Conservation (phyloP, 2,888 invertebrate species). For the Nineta flava region DNA sequence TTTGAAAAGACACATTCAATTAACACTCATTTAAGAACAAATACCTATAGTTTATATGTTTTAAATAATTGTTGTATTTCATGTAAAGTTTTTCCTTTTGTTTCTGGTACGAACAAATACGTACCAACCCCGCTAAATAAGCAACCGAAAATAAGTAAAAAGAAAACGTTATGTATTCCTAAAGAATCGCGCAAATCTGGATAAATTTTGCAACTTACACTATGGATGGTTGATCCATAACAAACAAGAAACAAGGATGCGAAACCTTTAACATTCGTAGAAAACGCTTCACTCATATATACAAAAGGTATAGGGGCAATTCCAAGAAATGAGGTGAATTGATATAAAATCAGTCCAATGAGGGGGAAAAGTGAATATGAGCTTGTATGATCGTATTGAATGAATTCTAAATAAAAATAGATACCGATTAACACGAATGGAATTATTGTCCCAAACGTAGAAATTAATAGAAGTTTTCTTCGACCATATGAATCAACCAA, state of each 20-base stretch:
- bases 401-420: conserved; percentile 1
- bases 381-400: conserved; percentile 16
- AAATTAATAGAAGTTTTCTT: conserved; percentile 41
- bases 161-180: conserved; percentile 47
- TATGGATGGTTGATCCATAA: conserved; percentile 30
- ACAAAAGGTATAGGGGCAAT: conserved; percentile 33
- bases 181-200: conserved; percentile 35
- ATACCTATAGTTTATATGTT: conserved; percentile 1
- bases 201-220: conserved; percentile 31
- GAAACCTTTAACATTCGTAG: conserved; percentile 35
- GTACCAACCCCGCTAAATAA: conserved; percentile 43
- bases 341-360: conserved; percentile 29
- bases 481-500: conserved; percentile 48
- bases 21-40: not conserved
- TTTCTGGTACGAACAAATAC: conserved; percentile 44
- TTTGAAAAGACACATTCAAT: no score
- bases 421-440: conserved; percentile 25
- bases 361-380: conserved; percentile 31
- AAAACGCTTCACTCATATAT: conserved; percentile 35
- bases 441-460: conserved; percentile 29
- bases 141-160: conserved; percentile 43
- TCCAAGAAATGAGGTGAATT: conserved; percentile 32
- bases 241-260: conserved; percentile 36
- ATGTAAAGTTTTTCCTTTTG: conserved; percentile 52
- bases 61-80: conserved; percentile 47